Conservation (phyloP, 2,888 invertebrate species). For the Drosophila koepferae region DNA sequence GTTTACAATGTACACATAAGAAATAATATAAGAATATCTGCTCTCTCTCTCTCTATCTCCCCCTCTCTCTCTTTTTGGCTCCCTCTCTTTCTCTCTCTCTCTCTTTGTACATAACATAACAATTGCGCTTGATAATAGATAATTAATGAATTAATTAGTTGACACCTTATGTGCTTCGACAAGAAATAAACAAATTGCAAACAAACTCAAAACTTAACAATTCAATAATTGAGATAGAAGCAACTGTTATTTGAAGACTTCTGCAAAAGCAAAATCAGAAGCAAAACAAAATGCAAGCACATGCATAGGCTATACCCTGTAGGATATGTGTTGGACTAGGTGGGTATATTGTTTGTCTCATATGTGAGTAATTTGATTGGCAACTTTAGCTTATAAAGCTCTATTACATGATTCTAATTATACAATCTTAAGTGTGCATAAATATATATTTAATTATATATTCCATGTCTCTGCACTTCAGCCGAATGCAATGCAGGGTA, state of each 20-base stretch:
- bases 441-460: not conserved
- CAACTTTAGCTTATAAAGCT: not conserved
- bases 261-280: conserved; percentile 22
- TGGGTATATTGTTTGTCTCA: conserved; percentile 10
- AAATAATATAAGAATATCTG: not conserved
- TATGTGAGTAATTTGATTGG: too few relatives aligned
- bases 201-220: conserved; percentile 19
- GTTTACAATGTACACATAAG: conserved; percentile 1
- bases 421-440: not conserved
- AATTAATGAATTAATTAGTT: conserved; percentile 34
- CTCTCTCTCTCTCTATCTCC: not conserved
- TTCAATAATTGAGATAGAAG: conserved; percentile 48
- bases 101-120: conserved; percentile 6
- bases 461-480: too few relatives aligned
- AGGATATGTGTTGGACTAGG: not conserved
- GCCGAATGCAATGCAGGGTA: conserved; percentile 7
- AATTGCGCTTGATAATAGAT: conserved; percentile 23
- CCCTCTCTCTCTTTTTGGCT: not conserved
- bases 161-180: conserved; percentile 21
- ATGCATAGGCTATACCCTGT: conserved; percentile 25
- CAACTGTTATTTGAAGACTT: conserved; percentile 36
- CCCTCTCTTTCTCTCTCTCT: not conserved
- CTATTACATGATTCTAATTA: not conserved
- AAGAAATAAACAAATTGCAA: not conserved
- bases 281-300: conserved; percentile 17